Evolutionary conservation across 2,113 vertebrate species (phyloP).

Genomic region (Mugil cephalus): DNA sequence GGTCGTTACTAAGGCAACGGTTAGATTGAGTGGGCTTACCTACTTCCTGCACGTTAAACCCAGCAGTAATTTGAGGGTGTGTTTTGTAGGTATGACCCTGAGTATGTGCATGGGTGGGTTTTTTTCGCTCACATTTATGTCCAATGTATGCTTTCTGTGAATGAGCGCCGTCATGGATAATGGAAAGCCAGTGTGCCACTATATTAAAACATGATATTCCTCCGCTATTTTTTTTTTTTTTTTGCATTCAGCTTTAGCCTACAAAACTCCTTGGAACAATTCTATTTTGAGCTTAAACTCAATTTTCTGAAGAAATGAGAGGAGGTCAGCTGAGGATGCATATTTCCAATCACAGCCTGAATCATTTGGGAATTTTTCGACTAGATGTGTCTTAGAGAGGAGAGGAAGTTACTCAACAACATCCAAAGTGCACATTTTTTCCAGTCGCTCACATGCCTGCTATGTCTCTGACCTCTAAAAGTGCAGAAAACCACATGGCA

Average conservation of each 20-base stretch:
- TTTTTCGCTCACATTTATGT: slow-evolving; percentile 31
- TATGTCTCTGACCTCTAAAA: slow-evolving; percentile 42
- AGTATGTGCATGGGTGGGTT: slow-evolving; percentile 41
- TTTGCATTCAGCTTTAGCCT: not conserved
- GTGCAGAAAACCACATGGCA: slow-evolving; percentile 29
- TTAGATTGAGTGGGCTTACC: slow-evolving; percentile 58
- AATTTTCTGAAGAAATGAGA: too few relatives aligned
- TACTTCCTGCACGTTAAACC: slow-evolving; percentile 67
- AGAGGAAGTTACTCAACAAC: slow-evolving; percentile 23
- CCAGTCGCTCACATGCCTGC: not conserved
- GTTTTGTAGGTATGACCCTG: slow-evolving; percentile 63
- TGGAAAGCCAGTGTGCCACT: not conserved
- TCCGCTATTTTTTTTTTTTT: not conserved
- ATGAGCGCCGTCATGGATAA: not conserved
- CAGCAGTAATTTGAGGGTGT: slow-evolving; percentile 76
- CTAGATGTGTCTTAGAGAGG: slow-evolving; percentile 10
- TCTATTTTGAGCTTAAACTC: not conserved
- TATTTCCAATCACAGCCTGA: slow-evolving; percentile 17
- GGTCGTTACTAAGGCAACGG: slow-evolving; percentile 35
- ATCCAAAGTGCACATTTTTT: slow-evolving; percentile 25
- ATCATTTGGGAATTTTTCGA: not conserved
- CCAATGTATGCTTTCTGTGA: slow-evolving; percentile 27
- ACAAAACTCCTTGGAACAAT: not conserved
- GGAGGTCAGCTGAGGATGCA: slow-evolving; percentile 7
- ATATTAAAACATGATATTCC: slow-evolving; percentile 4